Evolutionary conservation across 2,113 vertebrate species (phyloP).

Genomic region (Tychaedon coryphoeus): DNA sequence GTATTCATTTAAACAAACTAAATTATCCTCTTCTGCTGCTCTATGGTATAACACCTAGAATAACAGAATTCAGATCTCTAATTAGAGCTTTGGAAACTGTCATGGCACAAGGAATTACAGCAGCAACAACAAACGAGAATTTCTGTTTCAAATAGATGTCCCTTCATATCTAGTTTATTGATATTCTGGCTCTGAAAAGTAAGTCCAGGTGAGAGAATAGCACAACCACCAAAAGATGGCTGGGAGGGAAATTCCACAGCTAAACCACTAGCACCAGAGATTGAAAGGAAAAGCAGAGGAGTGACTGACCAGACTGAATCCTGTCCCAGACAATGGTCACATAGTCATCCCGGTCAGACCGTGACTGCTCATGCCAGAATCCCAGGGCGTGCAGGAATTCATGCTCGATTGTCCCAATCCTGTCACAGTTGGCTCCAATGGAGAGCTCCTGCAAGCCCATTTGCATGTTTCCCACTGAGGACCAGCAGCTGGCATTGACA

Average conservation of each 20-base stretch:
- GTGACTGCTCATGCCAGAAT: slow-evolving; percentile 92
- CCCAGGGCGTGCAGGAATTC: slow-evolving; percentile 89
- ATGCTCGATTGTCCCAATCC: slow-evolving; percentile 80
- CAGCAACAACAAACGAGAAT: not conserved
- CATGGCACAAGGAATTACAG: not conserved
- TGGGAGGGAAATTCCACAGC: not conserved
- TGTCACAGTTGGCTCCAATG: slow-evolving; percentile 82
- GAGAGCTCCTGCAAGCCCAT: slow-evolving; percentile 82
- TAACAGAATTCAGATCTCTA: not conserved
- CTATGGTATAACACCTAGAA: not conserved
- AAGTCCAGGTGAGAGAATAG: not conserved
- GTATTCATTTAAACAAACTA: not conserved
- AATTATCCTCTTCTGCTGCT: not conserved
- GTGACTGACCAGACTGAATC: slow-evolving; percentile 76
- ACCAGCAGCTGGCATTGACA: slow-evolving; percentile 83
- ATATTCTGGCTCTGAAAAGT: not conserved
- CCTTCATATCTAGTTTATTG: not conserved
- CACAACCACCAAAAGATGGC: not conserved
- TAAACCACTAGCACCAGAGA: not conserved
- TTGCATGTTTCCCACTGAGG: slow-evolving; percentile 81
- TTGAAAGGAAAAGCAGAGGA: not conserved
- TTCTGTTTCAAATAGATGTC: not conserved
- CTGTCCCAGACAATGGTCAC: slow-evolving; percentile 82
- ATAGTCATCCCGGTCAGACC: slow-evolving; percentile 86
- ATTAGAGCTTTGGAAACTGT: not conserved